A percentile compares a stretch with the other conserved stretches of the same genome.
These are phyloP conservation scores for Orthosia cruda DNA, from an alignment of 2,888 invertebrate genomes.

Conservation along the genomic window DNA sequence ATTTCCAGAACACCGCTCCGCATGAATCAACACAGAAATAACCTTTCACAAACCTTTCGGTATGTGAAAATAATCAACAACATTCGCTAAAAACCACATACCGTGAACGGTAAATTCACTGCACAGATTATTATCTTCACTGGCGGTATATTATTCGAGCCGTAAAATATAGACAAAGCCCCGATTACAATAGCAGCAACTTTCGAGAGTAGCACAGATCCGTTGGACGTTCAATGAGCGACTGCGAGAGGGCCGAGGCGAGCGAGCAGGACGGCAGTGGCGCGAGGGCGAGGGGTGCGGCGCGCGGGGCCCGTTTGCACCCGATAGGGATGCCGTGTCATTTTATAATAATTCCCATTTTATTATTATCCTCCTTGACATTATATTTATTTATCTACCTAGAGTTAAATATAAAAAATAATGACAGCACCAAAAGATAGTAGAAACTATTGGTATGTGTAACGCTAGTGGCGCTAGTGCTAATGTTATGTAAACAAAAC, in stretches of 20 bases:
- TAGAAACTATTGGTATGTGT: background rate
- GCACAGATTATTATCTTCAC: slow-evolving; percentile 86
- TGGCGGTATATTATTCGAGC: slow-evolving; percentile 81
- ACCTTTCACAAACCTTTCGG: slow-evolving; percentile 89
- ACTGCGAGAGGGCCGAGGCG: slow-evolving; percentile 81
- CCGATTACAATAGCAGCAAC: slow-evolving; percentile 83
- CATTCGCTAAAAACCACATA: slow-evolving; percentile 86
- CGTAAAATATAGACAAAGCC: slow-evolving; percentile 86
- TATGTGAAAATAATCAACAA: slow-evolving; percentile 86
- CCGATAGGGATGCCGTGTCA: slow-evolving; percentile 75
- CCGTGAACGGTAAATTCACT: slow-evolving; percentile 90
- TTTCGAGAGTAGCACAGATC: slow-evolving; percentile 83
- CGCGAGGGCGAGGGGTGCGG: slow-evolving; percentile 71
- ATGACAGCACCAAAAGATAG: background rate
- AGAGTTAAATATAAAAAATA: background rate
- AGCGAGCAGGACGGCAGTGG: slow-evolving; percentile 76
- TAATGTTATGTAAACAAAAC: slow-evolving; percentile 9
- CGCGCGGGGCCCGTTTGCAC: slow-evolving; percentile 65
- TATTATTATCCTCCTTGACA: slow-evolving; percentile 34
- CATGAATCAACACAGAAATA: slow-evolving; percentile 92
- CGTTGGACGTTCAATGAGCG: slow-evolving; percentile 87
- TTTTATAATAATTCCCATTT: slow-evolving; percentile 58
- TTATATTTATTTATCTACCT: slow-evolving; percentile 5
- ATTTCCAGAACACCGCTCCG: slow-evolving; percentile 91
- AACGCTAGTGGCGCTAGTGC: background rate